Evolutionary conservation across 2,888 invertebrate species (phyloP).

Genomic region (Morpho achilles): DNA sequence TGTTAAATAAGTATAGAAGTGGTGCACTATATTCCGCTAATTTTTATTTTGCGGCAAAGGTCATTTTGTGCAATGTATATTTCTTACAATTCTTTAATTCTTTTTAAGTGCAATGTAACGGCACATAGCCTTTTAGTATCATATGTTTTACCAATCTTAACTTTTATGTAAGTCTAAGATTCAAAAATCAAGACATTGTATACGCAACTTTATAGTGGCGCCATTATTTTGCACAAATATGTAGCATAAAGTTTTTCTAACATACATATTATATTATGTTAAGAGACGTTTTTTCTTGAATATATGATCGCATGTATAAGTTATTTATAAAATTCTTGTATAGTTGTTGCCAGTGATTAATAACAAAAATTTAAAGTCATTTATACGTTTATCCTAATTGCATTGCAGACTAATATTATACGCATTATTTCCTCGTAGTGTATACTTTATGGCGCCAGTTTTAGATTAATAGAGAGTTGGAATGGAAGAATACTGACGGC

Average conservation of each 20-base stretch:
- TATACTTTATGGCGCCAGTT: conserved; percentile 2
- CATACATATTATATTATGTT: neutral
- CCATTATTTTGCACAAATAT: conserved; percentile 1
- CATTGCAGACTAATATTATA: conserved; percentile 1
- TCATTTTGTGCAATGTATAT: no score
- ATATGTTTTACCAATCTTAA: neutral
- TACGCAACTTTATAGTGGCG: conserved; percentile 2
- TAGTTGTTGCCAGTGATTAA: conserved; percentile 4
- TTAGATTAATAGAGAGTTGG: neutral
- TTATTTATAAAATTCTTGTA: no score
- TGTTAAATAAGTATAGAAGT: no score
- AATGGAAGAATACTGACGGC: no score
- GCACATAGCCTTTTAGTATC: no score
- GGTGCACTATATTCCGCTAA: no score
- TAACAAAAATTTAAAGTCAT: conserved; percentile 2
- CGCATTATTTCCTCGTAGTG: neutral
- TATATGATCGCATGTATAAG: no score
- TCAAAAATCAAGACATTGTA: neutral
- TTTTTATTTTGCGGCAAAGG: no score
- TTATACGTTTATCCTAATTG: conserved; percentile 3
- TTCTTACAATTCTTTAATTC: no score
- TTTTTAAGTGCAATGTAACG: no score
- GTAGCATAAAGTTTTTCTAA: neutral
- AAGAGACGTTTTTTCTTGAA: no score
- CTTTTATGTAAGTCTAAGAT: neutral